These are phyloP conservation scores for Lepilemur ruficaudatus DNA, from an alignment of 2,797 vertebrate species.

Conservation along the genomic window DNA sequence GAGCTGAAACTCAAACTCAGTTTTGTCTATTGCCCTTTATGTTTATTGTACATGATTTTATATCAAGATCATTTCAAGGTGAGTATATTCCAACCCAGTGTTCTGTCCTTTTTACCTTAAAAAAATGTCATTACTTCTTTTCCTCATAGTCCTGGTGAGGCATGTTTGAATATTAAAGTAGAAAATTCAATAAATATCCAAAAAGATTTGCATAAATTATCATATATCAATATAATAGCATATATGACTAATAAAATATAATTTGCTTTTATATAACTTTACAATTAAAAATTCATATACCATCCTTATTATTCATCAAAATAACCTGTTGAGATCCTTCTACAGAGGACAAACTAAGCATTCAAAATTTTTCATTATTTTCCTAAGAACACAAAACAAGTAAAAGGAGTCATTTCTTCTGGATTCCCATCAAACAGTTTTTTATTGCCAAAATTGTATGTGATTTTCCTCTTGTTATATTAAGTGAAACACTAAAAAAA, in stretches of 20 bases:
- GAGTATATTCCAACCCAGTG: fast-evolving
- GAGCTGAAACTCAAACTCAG: background rate
- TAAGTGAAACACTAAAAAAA: background rate
- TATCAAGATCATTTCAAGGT: background rate
- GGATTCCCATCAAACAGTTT: background rate
- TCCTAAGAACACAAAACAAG: background rate
- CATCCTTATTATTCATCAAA: background rate
- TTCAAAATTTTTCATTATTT: background rate
- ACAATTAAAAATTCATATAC: background rate
- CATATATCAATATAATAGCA: background rate
- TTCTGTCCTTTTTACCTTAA: background rate
- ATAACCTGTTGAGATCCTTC: background rate
- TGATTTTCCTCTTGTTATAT: background rate
- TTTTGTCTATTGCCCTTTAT: background rate
- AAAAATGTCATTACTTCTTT: background rate
- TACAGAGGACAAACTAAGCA: background rate
- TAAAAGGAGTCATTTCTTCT: background rate
- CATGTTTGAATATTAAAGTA: background rate
- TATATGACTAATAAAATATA: background rate
- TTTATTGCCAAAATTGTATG: background rate
- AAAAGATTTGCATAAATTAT: background rate
- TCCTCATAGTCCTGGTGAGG: background rate
- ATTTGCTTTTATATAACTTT: background rate
- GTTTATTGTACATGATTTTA: background rate
- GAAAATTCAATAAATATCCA: background rate